Evolutionary conservation across 1,140 invertebrate species (phyloP), one percentile per base, ranked within the genome.

Genomic region (Bombus huntii): DNA sequence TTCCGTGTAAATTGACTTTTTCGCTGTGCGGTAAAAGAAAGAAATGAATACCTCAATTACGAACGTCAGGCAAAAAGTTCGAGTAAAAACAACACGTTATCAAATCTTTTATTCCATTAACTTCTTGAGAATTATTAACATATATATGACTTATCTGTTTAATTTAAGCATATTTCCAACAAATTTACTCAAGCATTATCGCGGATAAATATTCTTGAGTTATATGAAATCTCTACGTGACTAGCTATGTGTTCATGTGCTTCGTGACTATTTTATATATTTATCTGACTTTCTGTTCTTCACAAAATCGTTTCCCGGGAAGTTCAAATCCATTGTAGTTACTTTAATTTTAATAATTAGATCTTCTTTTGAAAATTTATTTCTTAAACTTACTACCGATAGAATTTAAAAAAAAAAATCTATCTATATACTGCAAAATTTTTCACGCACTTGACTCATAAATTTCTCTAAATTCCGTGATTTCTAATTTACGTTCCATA

Each of bases 1-100:
- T 92, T 98, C 98, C 90, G 97, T 95, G 86, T 98, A 98, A 91
- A 98, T 98, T 0, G 98, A 98, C 92, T 98, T 98, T 94, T 97
- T 98, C 42, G 98, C 96, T 96, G 78, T 70, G 93, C 87, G 83
- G 65, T 53, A 22, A 53, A 78, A 81, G 74, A 72, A 72, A 22
- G 39, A 68, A 1, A 12, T 8, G 12, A 44, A 62, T 10, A 47
- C 39, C 12, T 28, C 10, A 62, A 3, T 62, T 53, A 53, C 5
- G 47, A 53, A 53, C 5, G 18, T 53, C 5, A 53, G 18, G 18
- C 15, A 59, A 62, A 28, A 12, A 13, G 15, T 6, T 5, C 5
- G 62, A 25, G 22, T 5, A 66, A 47, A 34, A 47, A 53, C 1
- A 68, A 37, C 8, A 0, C 18, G 9, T 68, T 10, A 34, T 68